Percentiles rank a stretch among this genome's conserved stretches.
These are phyloP conservation scores for Probaryconus sp. DNA, from an alignment of 1,140 invertebrate species.

Conservation along the genomic window DNA sequence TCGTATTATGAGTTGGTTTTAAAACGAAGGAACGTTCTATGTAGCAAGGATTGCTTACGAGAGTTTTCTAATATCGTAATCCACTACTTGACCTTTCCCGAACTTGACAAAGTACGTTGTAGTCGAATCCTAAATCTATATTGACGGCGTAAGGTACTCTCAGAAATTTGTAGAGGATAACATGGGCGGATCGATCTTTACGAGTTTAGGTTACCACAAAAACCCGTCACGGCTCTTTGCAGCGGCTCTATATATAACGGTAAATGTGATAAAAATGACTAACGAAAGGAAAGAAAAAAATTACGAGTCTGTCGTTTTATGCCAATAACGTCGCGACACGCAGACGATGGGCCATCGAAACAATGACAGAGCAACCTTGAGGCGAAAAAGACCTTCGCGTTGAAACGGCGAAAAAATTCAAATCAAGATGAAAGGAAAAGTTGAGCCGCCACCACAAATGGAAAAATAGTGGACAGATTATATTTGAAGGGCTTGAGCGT, in stretches of 20 bases:
- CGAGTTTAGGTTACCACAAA: constrained; percentile 15
- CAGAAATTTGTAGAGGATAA: constrained; percentile 20
- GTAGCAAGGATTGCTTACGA: constrained; percentile 1
- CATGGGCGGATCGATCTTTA: constrained; percentile 12
- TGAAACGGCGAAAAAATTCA: too few relatives aligned
- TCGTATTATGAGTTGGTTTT: not conserved
- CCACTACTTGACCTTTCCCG: constrained; percentile 16
- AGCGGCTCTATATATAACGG: not conserved
- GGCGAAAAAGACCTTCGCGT: too few relatives aligned
- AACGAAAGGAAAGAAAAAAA: not conserved
- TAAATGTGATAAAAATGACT: constrained; percentile 24
- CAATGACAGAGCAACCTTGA: not conserved
- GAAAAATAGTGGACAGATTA: too few relatives aligned
- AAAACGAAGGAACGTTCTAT: not conserved
- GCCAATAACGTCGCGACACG: not conserved
- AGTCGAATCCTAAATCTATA: constrained; percentile 11
- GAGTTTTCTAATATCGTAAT: constrained; percentile 27
- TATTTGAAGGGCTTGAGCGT: too few relatives aligned
- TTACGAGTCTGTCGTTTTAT: not conserved
- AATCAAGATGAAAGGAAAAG: too few relatives aligned
- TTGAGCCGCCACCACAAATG: too few relatives aligned
- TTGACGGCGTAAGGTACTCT: constrained; percentile 9
- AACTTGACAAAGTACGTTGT: constrained; percentile 7
- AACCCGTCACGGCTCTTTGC: constrained; percentile 12
- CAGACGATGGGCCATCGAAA: too few relatives aligned